A percentile compares a stretch with the other conserved stretches of the same genome.
Conservation (phyloP, 2,797 vertebrate genomes). For the Ceryle rudis region DNA sequence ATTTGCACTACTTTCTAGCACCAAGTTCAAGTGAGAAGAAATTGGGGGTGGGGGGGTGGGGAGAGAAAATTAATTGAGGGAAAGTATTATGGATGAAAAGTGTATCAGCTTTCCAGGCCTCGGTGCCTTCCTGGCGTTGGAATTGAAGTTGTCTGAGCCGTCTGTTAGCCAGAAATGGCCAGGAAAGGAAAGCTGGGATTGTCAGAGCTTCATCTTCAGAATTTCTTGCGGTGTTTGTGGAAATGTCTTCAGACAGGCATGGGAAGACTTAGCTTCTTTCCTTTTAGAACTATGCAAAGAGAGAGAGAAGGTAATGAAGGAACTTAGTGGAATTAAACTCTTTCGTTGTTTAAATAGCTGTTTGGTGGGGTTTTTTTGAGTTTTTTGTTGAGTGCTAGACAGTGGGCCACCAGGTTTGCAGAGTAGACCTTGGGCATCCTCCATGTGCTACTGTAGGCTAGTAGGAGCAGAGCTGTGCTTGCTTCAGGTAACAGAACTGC, state of each 20-base stretch:
- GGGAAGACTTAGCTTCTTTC: conserved; percentile 84
- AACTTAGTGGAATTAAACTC: not conserved
- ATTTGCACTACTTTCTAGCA: conserved; percentile 3
- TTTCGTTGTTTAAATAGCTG: not conserved
- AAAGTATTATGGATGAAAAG: not conserved
- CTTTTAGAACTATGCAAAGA: conserved; percentile 78
- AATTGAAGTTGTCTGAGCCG: not conserved
- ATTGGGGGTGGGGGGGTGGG: not conserved
- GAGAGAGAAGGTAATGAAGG: not conserved
- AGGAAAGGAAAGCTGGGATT: not conserved
- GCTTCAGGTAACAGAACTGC: rapidly evolving
- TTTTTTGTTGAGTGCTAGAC: rapidly evolving
- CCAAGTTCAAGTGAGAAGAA: conserved; percentile 34
- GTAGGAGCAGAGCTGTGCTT: not conserved
- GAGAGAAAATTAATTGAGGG: not conserved
- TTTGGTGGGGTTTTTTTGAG: too few species aligned
- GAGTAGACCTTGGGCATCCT: not conserved
- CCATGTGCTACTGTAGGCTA: rapidly evolving
- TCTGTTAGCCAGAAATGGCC: not conserved
- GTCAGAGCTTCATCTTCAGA: not conserved
- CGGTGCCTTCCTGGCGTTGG: not conserved
- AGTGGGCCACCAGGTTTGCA: too few species aligned
- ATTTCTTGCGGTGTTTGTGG: not conserved
- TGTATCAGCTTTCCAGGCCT: not conserved
- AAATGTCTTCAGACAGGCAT: conserved; percentile 79